Percentiles rank a stretch among this genome's conserved stretches.
Evolutionary conservation across 2,888 invertebrate genomes (phyloP).

Genomic region (Zonitis immaculata): DNA sequence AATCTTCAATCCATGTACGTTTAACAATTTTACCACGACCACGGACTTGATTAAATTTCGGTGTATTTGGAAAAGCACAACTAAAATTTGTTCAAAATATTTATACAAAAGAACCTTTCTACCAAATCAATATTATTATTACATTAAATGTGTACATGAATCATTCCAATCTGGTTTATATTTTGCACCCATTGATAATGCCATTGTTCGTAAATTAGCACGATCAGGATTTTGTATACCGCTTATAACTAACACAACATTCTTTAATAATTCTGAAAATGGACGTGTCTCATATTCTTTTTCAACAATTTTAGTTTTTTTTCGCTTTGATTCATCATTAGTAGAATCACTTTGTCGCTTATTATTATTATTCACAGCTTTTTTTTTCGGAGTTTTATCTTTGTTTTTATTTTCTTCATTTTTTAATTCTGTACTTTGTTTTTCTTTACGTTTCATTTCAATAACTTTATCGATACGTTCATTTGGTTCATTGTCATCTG

Average conservation of each 20-base stretch:
- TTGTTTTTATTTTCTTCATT: conserved; percentile 37
- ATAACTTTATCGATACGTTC: conserved; percentile 35
- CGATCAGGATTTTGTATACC: conserved; percentile 83
- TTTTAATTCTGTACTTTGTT: conserved; percentile 25
- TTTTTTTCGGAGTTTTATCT: conserved; percentile 43
- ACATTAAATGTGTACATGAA: conserved; percentile 82
- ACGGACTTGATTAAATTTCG: conserved; percentile 73
- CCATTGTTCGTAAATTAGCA: conserved; percentile 61
- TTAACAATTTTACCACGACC: conserved; percentile 62
- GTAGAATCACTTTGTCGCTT: conserved; percentile 3
- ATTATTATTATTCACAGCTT: conserved; percentile 11
- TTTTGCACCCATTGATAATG: conserved; percentile 72
- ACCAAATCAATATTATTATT: too few species aligned
- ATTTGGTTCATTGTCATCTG: conserved; percentile 34
- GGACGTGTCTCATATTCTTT: conserved; percentile 40
- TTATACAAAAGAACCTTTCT: too few species aligned
- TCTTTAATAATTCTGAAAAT: conserved; percentile 58
- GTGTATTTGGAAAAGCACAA: conserved; percentile 86
- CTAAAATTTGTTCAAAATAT: too few species aligned
- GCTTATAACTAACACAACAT: conserved; percentile 75
- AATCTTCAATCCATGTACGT: conserved; percentile 71
- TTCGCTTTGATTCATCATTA: conserved; percentile 15
- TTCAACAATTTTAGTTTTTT: conserved; percentile 27
- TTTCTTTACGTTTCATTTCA: conserved; percentile 25
- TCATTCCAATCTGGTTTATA: conserved; percentile 72